These are phyloP conservation scores for Phalacrocorax pelagicus DNA, from an alignment of 2,113 vertebrate species.

Conservation along the genomic window DNA sequence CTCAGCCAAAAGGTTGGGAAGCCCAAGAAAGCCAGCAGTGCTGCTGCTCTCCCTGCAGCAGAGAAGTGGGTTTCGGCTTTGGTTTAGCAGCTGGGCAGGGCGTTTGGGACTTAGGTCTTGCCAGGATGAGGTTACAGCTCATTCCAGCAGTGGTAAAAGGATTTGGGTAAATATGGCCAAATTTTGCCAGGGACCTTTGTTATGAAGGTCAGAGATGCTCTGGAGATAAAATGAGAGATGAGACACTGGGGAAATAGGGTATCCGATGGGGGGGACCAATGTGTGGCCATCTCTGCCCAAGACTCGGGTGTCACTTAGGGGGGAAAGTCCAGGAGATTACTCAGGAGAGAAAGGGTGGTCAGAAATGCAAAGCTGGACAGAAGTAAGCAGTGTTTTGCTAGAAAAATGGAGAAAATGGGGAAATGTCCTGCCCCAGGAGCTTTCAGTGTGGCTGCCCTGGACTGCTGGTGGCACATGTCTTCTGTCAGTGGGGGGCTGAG, in stretches of 20 bases:
- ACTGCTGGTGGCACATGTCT: not conserved
- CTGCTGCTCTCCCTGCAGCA: fast-evolving
- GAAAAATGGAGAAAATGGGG: not conserved
- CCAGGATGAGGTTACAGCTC: not conserved
- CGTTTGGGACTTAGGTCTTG: not conserved
- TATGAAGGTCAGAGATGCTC: not conserved
- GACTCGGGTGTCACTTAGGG: fast-evolving
- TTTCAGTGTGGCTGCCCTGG: not conserved
- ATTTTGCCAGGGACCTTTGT: not conserved
- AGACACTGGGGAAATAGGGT: not conserved
- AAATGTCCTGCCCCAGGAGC: not conserved
- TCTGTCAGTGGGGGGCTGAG: not conserved
- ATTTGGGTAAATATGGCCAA: not conserved
- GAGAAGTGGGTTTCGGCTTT: not conserved
- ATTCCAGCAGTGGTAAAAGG: not conserved
- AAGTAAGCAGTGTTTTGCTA: not conserved
- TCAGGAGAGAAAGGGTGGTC: not conserved
- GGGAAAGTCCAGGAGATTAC: not conserved
- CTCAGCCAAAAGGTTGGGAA: not conserved
- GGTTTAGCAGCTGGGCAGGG: not conserved
- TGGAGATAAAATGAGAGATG: not conserved
- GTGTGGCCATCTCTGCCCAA: not conserved
- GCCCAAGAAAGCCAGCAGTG: not conserved
- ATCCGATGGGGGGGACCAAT: fast-evolving
- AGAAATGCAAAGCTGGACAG: not conserved